Base-by-base conservation (phyloP, 2,797 vertebrate genomes). In the Sciaenops ocellatus region DNA sequence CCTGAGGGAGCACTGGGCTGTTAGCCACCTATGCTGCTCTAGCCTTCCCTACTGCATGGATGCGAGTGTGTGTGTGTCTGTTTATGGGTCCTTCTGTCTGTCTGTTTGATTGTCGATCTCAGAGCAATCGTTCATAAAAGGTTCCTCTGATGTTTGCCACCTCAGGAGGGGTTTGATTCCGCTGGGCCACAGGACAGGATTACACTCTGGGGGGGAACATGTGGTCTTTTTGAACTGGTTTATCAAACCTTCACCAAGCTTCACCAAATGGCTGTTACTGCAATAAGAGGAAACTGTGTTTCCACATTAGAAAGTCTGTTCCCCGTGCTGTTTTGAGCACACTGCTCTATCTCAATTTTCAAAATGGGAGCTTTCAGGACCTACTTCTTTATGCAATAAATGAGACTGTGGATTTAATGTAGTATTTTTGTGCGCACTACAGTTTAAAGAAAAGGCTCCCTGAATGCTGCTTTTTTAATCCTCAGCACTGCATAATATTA, bases 161-260 rank as follows among this genome's bases (percentile, higher is more conserved):
- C 85, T 83, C 78, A 63, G 82, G 85, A 71, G 84, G 66, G 69
- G 67, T 84, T 83, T 87, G 86, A 87, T 84, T 92, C 67, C 67
- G 51, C 73, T 24, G 52, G 64, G 80, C 78, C 57, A 34, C 76
- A 66, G 73, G 85, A 84, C 71, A 41, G 90, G 86, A 91, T 93
- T 89, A 89, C 83, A 55, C 84, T 74, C 65, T 80, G 74, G 86
- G 90, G 68, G 81, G 79, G 85, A 86, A 84, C 86, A 91, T 89
- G 84, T 87, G 89, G 84, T 28, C 55, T 73, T 73, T 91, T 92
- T 88, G 79, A 91, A 80, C 81, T 57, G 18, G 46, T 83, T 89
- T 83, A 80, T 72, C 62, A 76, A 74, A 73, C 54, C 73, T 63
- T 80, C 20, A 3, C 24, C 73, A 57, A 81, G 47, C 13, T 84